Evolutionary conservation across 2,797 vertebrate genomes (phyloP), one percentile per base, ranked within the genome.

Genomic region (Acrocephalus scirpaceus): DNA sequence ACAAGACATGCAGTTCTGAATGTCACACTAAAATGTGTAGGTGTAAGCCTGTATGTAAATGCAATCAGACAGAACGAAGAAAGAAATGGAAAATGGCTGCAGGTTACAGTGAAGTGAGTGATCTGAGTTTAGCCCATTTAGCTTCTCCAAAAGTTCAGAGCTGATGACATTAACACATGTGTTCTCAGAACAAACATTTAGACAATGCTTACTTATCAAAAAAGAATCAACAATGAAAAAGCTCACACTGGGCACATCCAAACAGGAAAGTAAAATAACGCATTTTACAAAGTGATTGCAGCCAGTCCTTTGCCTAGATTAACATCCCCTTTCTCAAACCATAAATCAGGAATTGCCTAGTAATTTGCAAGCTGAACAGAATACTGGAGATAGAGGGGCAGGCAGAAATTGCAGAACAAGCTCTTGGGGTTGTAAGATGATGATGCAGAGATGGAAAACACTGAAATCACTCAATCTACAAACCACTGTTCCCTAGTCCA

Each of bases 321-420:
- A 60, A 83, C 27, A 40, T 6, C 47, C 3, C 16, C 29, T 57
- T 47, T 53, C 45, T 58, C 62, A 72, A 85, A 56, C 25, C 20
- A 67, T 10, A 15, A 44, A 88, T 30, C 11, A 34, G 27, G 16
- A 71, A 48, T 5, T 69, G 54, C 25, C 40, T 51, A 32, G 25
- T 32, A 72, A 32, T 22, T 18, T 36, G 13, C 18, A 62, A 10
- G 34, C 26, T 23, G 32, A 42, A 67, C 19, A 57, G 29, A 77
- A 42, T 3, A 29, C 1, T 20, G 25, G 27, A 29, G 20, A 23
- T 2, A 4, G 3, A 15, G 0, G 1, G 18, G 36, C 11, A 66
- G 13, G 23, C 4, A 22, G 9, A 50, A 66, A 71, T 3, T 22
- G 22, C 25, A 79, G 64, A 72, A 21, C n/a, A 40, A 85, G 10